A percentile compares a stretch with the other conserved stretches of the same genome.
These are phyloP conservation scores for Nomada fucata DNA, from an alignment of 2,888 invertebrate genomes.

Conservation along the genomic window DNA sequence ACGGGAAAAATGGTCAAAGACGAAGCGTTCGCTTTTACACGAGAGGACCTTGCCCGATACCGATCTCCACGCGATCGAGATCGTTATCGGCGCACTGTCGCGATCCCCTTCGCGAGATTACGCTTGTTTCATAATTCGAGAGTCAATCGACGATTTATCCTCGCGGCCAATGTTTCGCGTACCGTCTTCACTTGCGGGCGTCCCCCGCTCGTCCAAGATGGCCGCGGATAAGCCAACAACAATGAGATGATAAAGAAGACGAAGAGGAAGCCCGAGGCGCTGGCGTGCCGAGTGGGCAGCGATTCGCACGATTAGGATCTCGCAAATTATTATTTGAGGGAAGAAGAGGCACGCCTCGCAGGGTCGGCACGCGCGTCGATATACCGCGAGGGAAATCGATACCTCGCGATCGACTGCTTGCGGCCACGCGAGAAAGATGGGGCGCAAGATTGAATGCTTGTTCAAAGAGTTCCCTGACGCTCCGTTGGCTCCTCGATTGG, in stretches of 20 bases:
- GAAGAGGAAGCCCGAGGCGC: conserved; percentile 40
- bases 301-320: conserved; percentile 58
- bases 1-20: background rate
- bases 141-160: conserved; percentile 57
- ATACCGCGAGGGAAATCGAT: background rate
- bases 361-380: conserved; percentile 47
- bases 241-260: conserved; percentile 64
- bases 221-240: conserved; percentile 54
- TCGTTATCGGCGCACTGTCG: conserved; percentile 31
- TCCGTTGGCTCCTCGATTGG: background rate
- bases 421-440: background rate
- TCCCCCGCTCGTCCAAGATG: conserved; percentile 42
- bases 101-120: conserved; percentile 42
- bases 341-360: conserved; percentile 33
- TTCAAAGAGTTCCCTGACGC: conserved; percentile 50
- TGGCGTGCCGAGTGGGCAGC: conserved; percentile 54
- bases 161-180: conserved; percentile 41
- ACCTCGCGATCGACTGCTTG: conserved; percentile 9
- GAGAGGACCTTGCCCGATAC: conserved; percentile 6
- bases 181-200: conserved; percentile 36
- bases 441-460: background rate
- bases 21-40: conserved; percentile 2
- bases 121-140: conserved; percentile 56
- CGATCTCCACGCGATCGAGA: conserved; percentile 39
- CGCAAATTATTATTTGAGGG: conserved; percentile 62